phyloP scores from a whole-genome alignment of 2,888 invertebrate species.

The Cryptophagus acutangulus region DNA sequence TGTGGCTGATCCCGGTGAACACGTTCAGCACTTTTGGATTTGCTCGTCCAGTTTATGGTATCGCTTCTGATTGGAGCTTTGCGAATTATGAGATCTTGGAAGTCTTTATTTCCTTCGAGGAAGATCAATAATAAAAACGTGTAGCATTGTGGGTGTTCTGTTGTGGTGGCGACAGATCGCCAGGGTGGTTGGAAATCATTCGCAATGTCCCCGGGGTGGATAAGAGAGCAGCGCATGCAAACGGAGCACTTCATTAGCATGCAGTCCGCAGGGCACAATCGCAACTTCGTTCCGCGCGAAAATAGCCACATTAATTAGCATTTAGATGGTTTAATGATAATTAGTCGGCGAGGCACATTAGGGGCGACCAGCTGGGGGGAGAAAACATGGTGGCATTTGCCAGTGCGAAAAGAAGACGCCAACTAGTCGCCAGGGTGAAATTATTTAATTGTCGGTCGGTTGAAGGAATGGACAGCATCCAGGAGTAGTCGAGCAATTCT shows the following conservation, averaged over 20 bases:
- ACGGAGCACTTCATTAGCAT: slow-evolving; percentile 47
- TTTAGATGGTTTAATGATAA: slow-evolving; percentile 54
- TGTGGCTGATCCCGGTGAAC: slow-evolving; percentile 19
- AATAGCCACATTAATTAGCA: slow-evolving; percentile 53
- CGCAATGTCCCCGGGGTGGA: no score
- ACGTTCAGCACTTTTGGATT: slow-evolving; percentile 30
- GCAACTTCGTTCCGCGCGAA: slow-evolving; percentile 46
- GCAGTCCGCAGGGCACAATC: slow-evolving; percentile 45
- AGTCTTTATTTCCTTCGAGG: no score
- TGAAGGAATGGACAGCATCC: no score
- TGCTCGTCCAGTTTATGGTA: slow-evolving; percentile 17
- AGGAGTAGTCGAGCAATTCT: slow-evolving; percentile 39
- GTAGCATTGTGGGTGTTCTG: no score
- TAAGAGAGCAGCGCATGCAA: no score
- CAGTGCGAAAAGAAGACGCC: slow-evolving; percentile 47
- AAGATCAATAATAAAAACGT: no score
- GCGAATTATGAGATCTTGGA: no score
- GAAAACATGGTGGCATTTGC: slow-evolving; percentile 42
- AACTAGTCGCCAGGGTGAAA: slow-evolving; percentile 22
- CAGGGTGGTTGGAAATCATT: no score
- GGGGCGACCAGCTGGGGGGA: slow-evolving; percentile 43
- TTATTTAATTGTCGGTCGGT: no score
- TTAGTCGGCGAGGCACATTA: slow-evolving; percentile 45
- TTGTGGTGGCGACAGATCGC: no score
- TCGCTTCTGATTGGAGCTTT: slow-evolving; percentile 15